These are phyloP conservation scores for Orthosia gracilis DNA, from an alignment of 2,888 invertebrate species.

Conservation along the genomic window DNA sequence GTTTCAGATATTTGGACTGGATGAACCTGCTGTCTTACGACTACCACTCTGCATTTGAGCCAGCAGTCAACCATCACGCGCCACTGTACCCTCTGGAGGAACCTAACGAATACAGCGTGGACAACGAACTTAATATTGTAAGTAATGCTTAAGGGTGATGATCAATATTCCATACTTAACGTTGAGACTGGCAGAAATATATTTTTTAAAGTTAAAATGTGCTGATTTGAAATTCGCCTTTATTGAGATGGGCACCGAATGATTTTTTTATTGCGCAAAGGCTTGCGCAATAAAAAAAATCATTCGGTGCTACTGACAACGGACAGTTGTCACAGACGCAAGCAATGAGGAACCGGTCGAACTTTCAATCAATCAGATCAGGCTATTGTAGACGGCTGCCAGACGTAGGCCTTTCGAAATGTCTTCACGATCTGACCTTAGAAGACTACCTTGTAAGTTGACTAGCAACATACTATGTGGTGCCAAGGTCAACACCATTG, in stretches of 20 bases:
- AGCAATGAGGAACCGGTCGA: slow-evolving; percentile 20
- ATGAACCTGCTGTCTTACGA: slow-evolving; percentile 98
- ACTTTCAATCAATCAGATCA: slow-evolving; percentile 32
- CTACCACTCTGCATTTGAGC: slow-evolving; percentile 98
- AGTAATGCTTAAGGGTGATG: slow-evolving; percentile 79
- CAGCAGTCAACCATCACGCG: slow-evolving; percentile 97
- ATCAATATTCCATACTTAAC: no score
- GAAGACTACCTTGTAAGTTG: slow-evolving; percentile 10
- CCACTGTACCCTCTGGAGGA: slow-evolving; percentile 96
- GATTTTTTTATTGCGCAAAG: background rate
- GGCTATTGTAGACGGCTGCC: slow-evolving; percentile 31
- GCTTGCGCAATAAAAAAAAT: no score
- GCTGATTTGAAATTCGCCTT: no score
- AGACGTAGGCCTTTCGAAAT: slow-evolving; percentile 31
- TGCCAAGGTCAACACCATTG: slow-evolving; percentile 27
- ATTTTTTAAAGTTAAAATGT: no score
- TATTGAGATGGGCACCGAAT: background rate
- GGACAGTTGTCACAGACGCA: background rate
- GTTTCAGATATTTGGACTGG: slow-evolving; percentile 95
- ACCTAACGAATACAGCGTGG: slow-evolving; percentile 96
- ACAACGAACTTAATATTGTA: slow-evolving; percentile 97
- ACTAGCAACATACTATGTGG: slow-evolving; percentile 9
- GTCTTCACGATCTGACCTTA: slow-evolving; percentile 28
- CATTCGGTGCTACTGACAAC: background rate
- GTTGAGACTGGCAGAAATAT: no score